Base-by-base conservation (phyloP, 2,888 invertebrate species). In the Dasysyrphus albostriatus region DNA sequence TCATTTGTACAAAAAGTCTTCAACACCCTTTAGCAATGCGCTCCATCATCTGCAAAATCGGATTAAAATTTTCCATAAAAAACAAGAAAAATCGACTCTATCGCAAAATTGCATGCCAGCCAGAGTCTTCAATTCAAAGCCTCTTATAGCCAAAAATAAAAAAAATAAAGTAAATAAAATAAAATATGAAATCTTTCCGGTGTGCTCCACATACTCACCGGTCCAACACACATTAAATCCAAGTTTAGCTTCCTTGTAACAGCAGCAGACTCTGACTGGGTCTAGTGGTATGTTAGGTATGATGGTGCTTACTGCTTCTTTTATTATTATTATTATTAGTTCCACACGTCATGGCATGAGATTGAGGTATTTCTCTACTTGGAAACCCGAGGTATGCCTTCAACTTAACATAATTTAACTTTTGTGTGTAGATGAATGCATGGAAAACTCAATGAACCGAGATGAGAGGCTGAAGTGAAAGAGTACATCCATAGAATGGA, bases 391-490 rank as follows among this genome's bases (percentile, higher is more conserved):
- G 49, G 51, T 34, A 19, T 70, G 44, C 69, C 69, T 78, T 63
- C 74, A 72, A 87, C 87, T 87, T 87, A 83, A 83, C 83, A 87
- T 87, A 87, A 78, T 75, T 87, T 87, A 83, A 83, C 83, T 87
- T 83, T 83, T 87, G 78, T 78, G 78, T 79, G 10, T 12, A 32
- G 42, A 42, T 61, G 83, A 75, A 87, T 87, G 72, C 79, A 87
- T 79, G 75, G 78, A 87, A 83, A 83, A 83, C 83, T 16, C 87
- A 87, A 87, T 87, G 87, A 87, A 87, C 78, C 79, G 83, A 72
- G 29, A 83, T 74, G 70, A 24, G 70, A 65, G 63, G 42, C 16
- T 44, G 29, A 37, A 14, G 44, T 51, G 10, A 44, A 24, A 14
- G 59, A 37, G 37, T n/a, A n/a, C n/a, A n/a, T n/a, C n/a, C n/a